phyloP scores from a whole-genome alignment of 2,113 vertebrate species.

The Anseranas semipalmata region DNA sequence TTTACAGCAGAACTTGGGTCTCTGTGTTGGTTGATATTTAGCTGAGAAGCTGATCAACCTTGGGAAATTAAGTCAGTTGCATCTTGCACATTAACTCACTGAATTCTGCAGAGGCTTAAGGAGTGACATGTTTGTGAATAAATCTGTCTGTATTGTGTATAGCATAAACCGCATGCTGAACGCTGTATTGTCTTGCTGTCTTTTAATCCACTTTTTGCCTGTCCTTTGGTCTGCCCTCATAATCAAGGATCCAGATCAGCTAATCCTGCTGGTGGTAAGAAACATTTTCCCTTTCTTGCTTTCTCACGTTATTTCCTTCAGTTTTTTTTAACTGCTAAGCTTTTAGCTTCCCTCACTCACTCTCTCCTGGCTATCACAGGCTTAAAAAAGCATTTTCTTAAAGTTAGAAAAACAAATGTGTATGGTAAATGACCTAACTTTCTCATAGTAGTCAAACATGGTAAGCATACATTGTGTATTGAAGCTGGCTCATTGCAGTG shows the following conservation, averaged over 20 bases:
- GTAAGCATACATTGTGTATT: neutral
- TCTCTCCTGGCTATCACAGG: neutral
- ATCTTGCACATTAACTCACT: neutral
- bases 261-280: slow-evolving; percentile 99
- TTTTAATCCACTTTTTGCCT: slow-evolving; percentile 89
- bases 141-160: slow-evolving; percentile 53
- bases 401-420: neutral
- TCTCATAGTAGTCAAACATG: neutral
- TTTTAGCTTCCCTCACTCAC: neutral
- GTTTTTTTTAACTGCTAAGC: slow-evolving; percentile 54
- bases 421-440: neutral
- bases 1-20: neutral
- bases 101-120: slow-evolving; percentile 32
- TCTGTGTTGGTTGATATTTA: neutral
- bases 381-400: neutral
- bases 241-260: slow-evolving; percentile 99
- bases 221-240: slow-evolving; percentile 89
- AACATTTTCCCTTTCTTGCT: slow-evolving; percentile 76
- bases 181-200: slow-evolving; percentile 79
- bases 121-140: slow-evolving; percentile 60
- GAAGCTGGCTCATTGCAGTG: neutral
- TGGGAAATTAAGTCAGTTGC: neutral
- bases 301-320: neutral
- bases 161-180: slow-evolving; percentile 77
- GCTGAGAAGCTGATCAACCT: neutral